Percentiles rank a stretch among this genome's conserved stretches.
Conservation (phyloP, 2,113 vertebrate genomes). For the Poeciliopsis turrubarensis region DNA sequence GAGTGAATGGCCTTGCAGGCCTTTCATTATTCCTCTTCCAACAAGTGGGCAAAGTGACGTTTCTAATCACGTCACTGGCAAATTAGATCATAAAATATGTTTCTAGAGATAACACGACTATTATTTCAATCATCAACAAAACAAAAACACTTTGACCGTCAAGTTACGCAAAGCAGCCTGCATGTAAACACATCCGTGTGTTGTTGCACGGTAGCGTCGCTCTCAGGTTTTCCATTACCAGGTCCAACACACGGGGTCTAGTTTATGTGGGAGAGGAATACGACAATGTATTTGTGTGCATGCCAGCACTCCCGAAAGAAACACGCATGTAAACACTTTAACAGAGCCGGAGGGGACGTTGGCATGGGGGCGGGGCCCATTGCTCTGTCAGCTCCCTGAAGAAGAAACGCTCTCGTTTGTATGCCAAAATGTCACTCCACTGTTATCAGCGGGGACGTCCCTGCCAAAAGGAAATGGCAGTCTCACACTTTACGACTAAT, state of each 20-base stretch:
- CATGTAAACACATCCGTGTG: background rate
- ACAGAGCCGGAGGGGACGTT: slow-evolving; percentile 9
- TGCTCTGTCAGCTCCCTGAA: background rate
- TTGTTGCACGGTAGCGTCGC: slow-evolving; percentile 20
- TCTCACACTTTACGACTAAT: slow-evolving; percentile 7
- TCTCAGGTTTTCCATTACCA: slow-evolving; percentile 16
- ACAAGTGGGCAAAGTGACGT: background rate
- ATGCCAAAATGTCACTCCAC: slow-evolving; percentile 3
- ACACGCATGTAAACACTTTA: slow-evolving; percentile 5
- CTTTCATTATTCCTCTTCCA: background rate
- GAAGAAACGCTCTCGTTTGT: background rate
- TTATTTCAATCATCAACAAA: slow-evolving; percentile 9
- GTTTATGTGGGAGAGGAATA: slow-evolving; percentile 57
- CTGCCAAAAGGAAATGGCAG: background rate
- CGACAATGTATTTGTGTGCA: slow-evolving; percentile 28
- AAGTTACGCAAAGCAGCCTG: background rate
- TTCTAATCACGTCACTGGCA: background rate
- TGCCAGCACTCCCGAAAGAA: slow-evolving; percentile 44
- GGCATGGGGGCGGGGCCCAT: too few relatives aligned
- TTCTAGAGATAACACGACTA: background rate
- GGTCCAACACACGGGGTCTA: slow-evolving; percentile 43
- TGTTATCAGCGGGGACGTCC: slow-evolving; percentile 1
- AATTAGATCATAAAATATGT: background rate
- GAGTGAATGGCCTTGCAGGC: background rate
- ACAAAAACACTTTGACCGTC: background rate